Conservation (phyloP, 2,888 invertebrate species). For the Danaus chrysippus region DNA sequence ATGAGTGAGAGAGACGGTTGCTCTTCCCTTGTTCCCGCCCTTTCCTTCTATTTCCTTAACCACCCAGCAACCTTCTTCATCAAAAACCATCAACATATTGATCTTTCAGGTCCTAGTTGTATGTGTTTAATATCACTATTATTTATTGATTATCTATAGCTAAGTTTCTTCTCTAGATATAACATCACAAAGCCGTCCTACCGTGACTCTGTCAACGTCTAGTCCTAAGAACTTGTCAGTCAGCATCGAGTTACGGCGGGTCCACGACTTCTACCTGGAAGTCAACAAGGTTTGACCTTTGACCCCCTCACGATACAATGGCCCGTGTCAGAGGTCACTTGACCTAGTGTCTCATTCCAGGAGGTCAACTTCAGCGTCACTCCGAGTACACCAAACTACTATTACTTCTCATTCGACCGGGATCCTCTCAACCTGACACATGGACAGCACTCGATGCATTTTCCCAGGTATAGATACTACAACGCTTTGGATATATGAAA, state of each 20-base stretch:
- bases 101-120: no score
- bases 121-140: no score
- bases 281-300: conserved; percentile 54
- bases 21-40: no score
- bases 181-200: conserved; percentile 65
- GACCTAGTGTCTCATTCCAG: conserved; percentile 30
- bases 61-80: no score
- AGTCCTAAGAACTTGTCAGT: conserved; percentile 75
- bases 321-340: neutral
- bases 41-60: no score
- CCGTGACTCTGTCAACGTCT: conserved; percentile 82
- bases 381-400: conserved; percentile 71
- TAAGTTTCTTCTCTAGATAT: conserved; percentile 42
- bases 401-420: conserved; percentile 78
- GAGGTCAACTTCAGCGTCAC: conserved; percentile 60
- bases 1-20: no score
- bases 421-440: conserved; percentile 77
- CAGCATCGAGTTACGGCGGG: conserved; percentile 72
- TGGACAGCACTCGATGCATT: conserved; percentile 20
- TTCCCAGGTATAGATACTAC: conserved; percentile 37
- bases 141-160: no score
- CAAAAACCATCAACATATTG: no score
- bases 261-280: conserved; percentile 79
- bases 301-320: neutral
- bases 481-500: neutral